Evolutionary conservation across 92 coral and sea anemone genomes (phyloP).

Genomic region (Zoanthus sansibaricus): DNA sequence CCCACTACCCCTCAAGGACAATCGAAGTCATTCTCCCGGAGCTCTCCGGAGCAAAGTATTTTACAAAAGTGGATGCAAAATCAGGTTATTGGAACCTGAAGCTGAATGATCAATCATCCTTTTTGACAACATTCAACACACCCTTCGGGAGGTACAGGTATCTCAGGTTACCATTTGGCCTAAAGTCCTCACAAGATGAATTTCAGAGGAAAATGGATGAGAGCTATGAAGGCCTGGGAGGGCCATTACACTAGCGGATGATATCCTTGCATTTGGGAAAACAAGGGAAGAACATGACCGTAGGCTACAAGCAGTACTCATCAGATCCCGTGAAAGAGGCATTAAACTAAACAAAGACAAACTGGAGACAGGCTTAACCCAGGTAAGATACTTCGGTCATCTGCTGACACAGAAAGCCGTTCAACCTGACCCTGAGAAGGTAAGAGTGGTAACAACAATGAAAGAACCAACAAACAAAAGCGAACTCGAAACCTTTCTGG

Average conservation of each 20-base stretch:
- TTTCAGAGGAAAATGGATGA: slow-evolving; percentile 12
- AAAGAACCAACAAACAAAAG: slow-evolving; percentile 8
- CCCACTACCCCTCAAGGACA: slow-evolving; percentile 21
- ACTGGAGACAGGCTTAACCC: neutral
- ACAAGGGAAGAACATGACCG: neutral
- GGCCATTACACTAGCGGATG: neutral
- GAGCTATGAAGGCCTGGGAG: slow-evolving; percentile 14
- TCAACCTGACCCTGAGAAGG: slow-evolving; percentile 25
- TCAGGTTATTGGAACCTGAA: neutral
- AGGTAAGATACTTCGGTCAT: slow-evolving; percentile 13
- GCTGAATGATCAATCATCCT: neutral
- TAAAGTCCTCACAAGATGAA: neutral
- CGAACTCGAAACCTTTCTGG: slow-evolving; percentile 12
- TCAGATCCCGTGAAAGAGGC: neutral
- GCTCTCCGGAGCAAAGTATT: neutral
- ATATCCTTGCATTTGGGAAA: neutral
- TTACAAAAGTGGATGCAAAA: neutral
- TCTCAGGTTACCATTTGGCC: slow-evolving; percentile 1
- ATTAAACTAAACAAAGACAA: neutral
- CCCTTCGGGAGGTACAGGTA: neutral
- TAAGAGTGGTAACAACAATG: slow-evolving; percentile 19
- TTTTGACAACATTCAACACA: neutral
- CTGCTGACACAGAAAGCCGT: neutral
- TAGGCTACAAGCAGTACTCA: neutral
- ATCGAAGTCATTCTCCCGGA: neutral